phyloP scores from a whole-genome alignment of 2,113 vertebrate genomes.

The Burhinus oedicnemus region DNA sequence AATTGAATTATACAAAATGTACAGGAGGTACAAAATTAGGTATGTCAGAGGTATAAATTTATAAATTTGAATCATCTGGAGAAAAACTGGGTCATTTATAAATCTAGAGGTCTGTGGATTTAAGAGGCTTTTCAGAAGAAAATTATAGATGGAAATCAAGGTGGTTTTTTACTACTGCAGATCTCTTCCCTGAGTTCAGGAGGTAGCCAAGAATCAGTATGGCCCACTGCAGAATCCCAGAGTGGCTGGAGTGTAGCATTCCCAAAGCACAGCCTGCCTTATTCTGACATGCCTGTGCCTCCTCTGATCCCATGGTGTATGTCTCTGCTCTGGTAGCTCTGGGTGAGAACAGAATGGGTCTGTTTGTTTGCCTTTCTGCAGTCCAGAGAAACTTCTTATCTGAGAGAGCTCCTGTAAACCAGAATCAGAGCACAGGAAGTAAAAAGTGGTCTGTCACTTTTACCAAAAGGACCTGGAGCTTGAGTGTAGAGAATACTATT shows the following conservation, averaged over 20 bases:
- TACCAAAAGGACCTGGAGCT: background rate
- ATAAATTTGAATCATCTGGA: background rate
- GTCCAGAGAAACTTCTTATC: background rate
- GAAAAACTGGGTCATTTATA: background rate
- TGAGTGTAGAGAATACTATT: background rate
- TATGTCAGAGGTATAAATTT: background rate
- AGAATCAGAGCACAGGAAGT: background rate
- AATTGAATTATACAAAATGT: background rate
- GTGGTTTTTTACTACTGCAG: background rate
- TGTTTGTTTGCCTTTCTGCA: rapidly evolving
- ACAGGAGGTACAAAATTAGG: background rate
- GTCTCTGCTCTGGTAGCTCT: background rate
- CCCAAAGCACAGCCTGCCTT: background rate
- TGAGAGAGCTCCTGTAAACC: background rate
- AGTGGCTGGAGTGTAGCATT: background rate
- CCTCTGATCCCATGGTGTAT: no score
- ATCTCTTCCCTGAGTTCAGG: background rate
- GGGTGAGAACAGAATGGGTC: background rate
- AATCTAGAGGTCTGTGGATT: background rate
- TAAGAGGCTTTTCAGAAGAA: background rate
- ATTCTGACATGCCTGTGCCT: rapidly evolving
- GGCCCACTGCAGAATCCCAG: background rate
- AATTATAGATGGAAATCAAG: background rate
- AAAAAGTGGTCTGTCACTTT: background rate
- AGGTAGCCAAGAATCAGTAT: background rate